Evolutionary conservation across 92 coral and sea anemone genomes (phyloP).

Genomic region (Pocillopora meandrina): DNA sequence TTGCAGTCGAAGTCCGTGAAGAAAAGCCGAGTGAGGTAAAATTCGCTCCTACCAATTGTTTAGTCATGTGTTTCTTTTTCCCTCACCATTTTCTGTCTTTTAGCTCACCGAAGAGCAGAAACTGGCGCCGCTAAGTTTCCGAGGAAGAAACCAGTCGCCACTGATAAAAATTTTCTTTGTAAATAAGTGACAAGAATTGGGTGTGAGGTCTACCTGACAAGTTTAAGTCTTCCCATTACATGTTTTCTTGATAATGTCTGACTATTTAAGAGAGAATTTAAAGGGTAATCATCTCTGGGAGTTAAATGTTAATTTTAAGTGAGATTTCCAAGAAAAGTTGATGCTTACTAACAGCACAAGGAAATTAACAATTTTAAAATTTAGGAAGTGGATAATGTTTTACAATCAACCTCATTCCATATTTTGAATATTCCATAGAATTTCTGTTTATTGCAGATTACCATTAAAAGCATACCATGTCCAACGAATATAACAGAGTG

Average conservation of each 20-base stretch:
- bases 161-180: constrained; percentile 35
- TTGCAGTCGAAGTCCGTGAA: constrained; percentile 38
- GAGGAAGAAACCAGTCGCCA: constrained; percentile 81
- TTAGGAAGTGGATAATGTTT: background rate
- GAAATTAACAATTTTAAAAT: too few species aligned
- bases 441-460: constrained; percentile 22
- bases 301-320: too few species aligned
- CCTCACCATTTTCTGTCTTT: background rate
- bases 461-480: background rate
- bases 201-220: too few species aligned
- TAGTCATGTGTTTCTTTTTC: background rate
- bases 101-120: constrained; percentile 93
- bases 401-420: background rate
- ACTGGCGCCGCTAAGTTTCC: constrained; percentile 82
- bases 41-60: background rate
- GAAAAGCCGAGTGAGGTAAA: constrained; percentile 50
- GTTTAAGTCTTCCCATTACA: too few species aligned
- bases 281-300: too few species aligned
- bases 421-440: background rate
- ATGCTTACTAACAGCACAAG: too few species aligned
- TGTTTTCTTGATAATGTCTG: too few species aligned
- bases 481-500: background rate
- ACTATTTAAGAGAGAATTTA: too few species aligned
- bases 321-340: too few species aligned
- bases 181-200: too few species aligned